A percentile compares a stretch with the other conserved stretches of the same genome.
Conservation (phyloP, 2,113 vertebrate species). For the Xiphophorus maculatus region DNA sequence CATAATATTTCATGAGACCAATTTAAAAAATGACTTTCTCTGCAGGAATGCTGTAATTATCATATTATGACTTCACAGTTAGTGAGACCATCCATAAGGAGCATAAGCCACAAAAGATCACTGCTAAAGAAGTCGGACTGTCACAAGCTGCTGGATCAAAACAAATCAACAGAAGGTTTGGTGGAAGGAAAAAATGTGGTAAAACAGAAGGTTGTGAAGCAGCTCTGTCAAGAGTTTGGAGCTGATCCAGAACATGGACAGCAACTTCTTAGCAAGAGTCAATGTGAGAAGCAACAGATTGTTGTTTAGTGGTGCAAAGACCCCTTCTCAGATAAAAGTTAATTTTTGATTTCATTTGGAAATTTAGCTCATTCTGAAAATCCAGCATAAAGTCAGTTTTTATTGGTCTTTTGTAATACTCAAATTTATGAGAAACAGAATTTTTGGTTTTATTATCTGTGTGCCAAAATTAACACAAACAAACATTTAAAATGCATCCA, state of each 20-base stretch:
- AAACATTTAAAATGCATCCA: background rate
- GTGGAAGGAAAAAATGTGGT: background rate
- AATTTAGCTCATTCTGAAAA: background rate
- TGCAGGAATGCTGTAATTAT: background rate
- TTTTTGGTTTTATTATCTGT: background rate
- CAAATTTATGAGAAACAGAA: background rate
- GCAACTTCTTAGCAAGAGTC: background rate
- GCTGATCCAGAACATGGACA: background rate
- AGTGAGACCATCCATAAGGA: background rate
- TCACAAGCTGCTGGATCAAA: background rate
- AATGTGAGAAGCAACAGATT: background rate
- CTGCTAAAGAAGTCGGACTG: too few species aligned
- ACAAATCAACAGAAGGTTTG: background rate
- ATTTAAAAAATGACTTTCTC: background rate
- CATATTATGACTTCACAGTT: background rate
- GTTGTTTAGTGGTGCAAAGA: background rate
- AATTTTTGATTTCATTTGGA: background rate
- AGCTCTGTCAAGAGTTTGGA: background rate
- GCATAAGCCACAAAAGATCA: too few species aligned
- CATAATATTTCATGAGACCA: background rate
- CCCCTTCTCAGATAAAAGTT: too few species aligned
- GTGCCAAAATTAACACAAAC: background rate
- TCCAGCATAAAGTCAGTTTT: background rate
- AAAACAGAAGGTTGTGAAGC: background rate
- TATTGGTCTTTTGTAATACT: background rate